Evolutionary conservation across 2,888 invertebrate genomes (phyloP).

Genomic region (Agrilus mali): DNA sequence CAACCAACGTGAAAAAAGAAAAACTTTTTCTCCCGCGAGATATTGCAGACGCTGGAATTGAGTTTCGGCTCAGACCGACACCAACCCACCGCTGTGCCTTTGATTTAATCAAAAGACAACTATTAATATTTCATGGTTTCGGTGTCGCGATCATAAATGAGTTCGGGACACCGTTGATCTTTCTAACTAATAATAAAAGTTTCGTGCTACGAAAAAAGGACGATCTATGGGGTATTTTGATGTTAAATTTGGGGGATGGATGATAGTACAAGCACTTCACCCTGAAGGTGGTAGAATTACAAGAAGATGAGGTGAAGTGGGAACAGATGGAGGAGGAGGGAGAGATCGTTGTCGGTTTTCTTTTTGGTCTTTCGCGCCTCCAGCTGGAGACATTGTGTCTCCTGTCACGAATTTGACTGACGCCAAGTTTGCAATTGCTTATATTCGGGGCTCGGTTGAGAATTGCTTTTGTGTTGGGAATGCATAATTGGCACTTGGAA

Average conservation of each 20-base stretch:
- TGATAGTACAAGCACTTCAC: too few relatives aligned
- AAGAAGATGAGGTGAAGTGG: too few relatives aligned
- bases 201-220: too few relatives aligned
- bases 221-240: too few relatives aligned
- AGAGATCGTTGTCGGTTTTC: too few relatives aligned
- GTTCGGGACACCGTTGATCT: too few relatives aligned
- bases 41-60: constrained; percentile 24
- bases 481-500: constrained; percentile 34
- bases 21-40: constrained; percentile 25
- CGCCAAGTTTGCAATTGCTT: constrained; percentile 30
- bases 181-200: too few relatives aligned
- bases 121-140: constrained; percentile 20
- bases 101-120: constrained; percentile 23
- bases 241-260: too few relatives aligned
- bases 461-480: constrained; percentile 33
- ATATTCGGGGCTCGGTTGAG: constrained; percentile 33
- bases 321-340: too few relatives aligned
- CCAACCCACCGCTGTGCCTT: constrained; percentile 13
- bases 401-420: constrained; percentile 25
- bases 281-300: too few relatives aligned
- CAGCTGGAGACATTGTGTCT: constrained; percentile 15
- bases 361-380: too few relatives aligned
- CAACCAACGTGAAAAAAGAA: constrained; percentile 19
- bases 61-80: constrained; percentile 9
- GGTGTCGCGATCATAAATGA: too few relatives aligned